These are phyloP conservation scores for Melanerpes formicivorus DNA, from an alignment of 2,113 vertebrate species.

Conservation along the genomic window DNA sequence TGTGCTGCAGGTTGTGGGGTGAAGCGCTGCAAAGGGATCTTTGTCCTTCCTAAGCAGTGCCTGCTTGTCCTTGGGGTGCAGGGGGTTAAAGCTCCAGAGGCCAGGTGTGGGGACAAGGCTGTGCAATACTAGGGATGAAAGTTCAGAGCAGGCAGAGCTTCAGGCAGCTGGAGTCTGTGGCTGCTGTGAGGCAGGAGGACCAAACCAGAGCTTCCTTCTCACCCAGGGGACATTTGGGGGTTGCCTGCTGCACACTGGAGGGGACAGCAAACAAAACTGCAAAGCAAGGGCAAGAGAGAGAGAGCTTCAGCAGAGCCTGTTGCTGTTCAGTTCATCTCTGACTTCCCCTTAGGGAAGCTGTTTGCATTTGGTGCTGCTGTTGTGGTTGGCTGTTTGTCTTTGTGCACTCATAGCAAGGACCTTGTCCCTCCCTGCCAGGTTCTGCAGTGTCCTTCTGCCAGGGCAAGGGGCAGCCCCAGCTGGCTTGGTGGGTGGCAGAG, in stretches of 20 bases:
- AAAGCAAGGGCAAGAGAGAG: not conserved
- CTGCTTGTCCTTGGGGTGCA: not conserved
- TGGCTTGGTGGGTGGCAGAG: not conserved
- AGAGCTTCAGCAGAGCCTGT: not conserved
- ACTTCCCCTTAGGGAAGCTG: not conserved
- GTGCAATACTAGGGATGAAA: not conserved
- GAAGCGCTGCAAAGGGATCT: not conserved
- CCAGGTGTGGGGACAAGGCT: not conserved
- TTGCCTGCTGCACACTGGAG: not conserved
- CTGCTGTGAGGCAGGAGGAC: not conserved
- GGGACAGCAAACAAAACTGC: not conserved
- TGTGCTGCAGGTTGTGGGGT: fast-evolving
- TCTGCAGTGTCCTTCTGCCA: not conserved
- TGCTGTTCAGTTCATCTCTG: not conserved
- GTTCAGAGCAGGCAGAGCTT: not conserved
- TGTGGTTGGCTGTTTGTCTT: not conserved
- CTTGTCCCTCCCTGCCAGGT: not conserved
- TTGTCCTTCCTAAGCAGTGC: fast-evolving
- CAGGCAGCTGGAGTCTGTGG: not conserved
- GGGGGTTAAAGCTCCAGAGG: not conserved
- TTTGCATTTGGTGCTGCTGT: not conserved
- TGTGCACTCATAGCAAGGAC: fast-evolving
- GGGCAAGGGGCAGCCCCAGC: not conserved
- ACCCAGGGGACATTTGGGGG: fast-evolving
- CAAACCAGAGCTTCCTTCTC: not conserved